Conservation (phyloP, 2,113 vertebrate species). For the Microtus pennsylvanicus region DNA sequence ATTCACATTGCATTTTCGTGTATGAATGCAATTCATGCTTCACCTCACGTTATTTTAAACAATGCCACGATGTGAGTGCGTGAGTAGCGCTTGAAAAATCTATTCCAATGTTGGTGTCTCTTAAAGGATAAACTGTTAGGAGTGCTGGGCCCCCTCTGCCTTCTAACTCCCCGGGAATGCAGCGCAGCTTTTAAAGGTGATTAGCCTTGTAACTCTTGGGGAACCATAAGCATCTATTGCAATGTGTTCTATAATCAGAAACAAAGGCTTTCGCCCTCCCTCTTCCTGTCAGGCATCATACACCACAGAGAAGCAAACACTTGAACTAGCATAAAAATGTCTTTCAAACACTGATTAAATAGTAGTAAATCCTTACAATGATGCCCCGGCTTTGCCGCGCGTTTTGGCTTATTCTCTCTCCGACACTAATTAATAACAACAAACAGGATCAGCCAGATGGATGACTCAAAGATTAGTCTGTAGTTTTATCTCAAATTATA, state of each 20-base stretch:
- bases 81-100: conserved; percentile 57
- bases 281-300: neutral
- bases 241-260: conserved; percentile 51
- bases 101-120: conserved; percentile 49
- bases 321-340: conserved; percentile 42
- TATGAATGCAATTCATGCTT: conserved; percentile 76
- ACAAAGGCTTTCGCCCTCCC: conserved; percentile 24
- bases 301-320: neutral
- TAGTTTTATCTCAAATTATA: conserved; percentile 40
- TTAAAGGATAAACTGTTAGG: conserved; percentile 67
- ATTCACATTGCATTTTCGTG: conserved; percentile 78
- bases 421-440: conserved; percentile 54
- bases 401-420: conserved; percentile 47
- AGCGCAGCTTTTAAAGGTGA: conserved; percentile 60
- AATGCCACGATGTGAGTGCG: conserved; percentile 35
- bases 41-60: conserved; percentile 76
- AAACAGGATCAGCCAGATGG: conserved; percentile 31
- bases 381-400: neutral
- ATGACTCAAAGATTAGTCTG: conserved; percentile 50
- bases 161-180: conserved; percentile 56
- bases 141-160: neutral
- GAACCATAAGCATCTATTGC: neutral
- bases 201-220: conserved; percentile 52
- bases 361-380: conserved; percentile 14
- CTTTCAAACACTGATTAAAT: conserved; percentile 61